Evolutionary conservation across 2,888 invertebrate species (phyloP), one percentile per base, ranked within the genome.

Genomic region (Orthosia gracilis): DNA sequence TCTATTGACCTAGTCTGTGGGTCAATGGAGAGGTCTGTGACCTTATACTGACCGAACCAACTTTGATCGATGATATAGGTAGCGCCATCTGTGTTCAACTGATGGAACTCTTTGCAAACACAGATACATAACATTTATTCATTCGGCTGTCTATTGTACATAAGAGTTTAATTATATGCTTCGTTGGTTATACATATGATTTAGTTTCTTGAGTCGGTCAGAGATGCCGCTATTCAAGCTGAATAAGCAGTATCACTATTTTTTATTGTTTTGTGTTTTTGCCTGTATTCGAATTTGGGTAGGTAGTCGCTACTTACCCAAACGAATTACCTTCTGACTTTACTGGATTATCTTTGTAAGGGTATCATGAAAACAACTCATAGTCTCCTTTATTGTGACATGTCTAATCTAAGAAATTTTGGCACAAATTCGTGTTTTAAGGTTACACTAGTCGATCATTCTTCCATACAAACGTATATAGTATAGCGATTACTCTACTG

Each of bases 151-250:
- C 26, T 26, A 55, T 1, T 57, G 13, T 31, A 57, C 21, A 15
- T 17, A 31, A 4, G 45, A 54, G 21, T 3, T 67, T 13, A 31
- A 17, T 21, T 23, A 4, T 7, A 23, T 13, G n/a, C 15, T 45
- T n/a, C 3, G 5, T 17, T 13, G 4, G 18, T 15, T n/a, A 65
- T 55, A n/a, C 26, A 50, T 13, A 26, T 58, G 3, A n/a, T 21
- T 11, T 54, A 65, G 68, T 80, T 83, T 49, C 45, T 21, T 18
- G 17, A 50, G 12, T 4, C 12, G 3, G 0, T 12, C 23, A 79
- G 0, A 80, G 80, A 80, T 68, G 80, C 1, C 84, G 45, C 80
- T 83, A 9, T 57, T 4, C 4, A 59, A 13, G 9, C 55, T 7
- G 5, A 40, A 40, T 31, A 31, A 40, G 40, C 40, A 40, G 40